phyloP scores from a whole-genome alignment of 2,113 vertebrate species.

The Nestor notabilis region DNA sequence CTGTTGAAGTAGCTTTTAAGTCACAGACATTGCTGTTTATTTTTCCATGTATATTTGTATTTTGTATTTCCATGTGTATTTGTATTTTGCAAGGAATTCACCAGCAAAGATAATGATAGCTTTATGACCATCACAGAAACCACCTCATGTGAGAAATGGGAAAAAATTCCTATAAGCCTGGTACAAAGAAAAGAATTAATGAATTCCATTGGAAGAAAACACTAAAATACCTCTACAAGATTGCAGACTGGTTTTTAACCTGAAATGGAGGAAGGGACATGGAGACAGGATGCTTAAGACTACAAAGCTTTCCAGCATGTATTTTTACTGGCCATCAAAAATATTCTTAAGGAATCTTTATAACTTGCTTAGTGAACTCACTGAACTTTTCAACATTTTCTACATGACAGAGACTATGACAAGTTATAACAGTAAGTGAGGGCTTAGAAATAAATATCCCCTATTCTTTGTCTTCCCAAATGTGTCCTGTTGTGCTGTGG shows the following conservation, averaged over 20 bases:
- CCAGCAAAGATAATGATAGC: background rate
- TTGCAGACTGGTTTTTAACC: accelerated
- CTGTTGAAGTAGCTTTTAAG: background rate
- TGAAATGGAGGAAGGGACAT: background rate
- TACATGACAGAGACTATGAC: background rate
- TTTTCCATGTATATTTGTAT: background rate
- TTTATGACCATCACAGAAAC: background rate
- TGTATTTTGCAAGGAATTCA: background rate
- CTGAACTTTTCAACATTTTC: background rate
- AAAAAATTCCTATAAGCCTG: background rate
- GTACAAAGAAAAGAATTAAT: background rate
- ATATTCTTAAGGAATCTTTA: background rate
- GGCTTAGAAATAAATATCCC: background rate
- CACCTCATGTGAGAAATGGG: background rate
- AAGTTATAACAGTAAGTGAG: background rate
- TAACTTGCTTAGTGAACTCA: background rate
- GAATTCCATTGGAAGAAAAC: background rate
- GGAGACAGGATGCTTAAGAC: background rate
- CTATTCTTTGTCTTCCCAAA: background rate
- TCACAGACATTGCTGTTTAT: background rate
- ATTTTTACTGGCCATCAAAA: background rate
- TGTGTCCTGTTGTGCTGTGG: background rate
- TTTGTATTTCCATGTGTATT: background rate
- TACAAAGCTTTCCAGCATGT: background rate
- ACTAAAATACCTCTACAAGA: background rate